phyloP scores from a whole-genome alignment of 2,113 vertebrate species.

The Lampris megalopsis region DNA sequence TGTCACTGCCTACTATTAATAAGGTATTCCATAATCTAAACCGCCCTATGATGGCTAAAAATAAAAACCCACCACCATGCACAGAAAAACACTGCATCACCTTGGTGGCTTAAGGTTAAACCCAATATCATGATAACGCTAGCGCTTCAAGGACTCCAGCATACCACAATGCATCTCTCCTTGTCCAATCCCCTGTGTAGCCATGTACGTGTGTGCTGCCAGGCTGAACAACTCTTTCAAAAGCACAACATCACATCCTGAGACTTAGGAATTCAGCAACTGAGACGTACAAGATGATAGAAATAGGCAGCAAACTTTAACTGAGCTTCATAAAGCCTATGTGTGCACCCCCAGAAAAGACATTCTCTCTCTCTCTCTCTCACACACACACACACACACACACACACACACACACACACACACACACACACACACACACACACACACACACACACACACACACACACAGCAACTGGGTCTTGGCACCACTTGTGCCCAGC shows the following conservation, averaged over 20 bases:
- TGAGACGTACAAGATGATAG: conserved; percentile 6
- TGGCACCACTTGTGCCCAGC: conserved; percentile 20
- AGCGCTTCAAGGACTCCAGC: conserved; percentile 36
- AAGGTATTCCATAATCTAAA: conserved; percentile 76
- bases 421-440: not conserved
- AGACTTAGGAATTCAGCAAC: conserved; percentile 17
- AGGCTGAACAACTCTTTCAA: not conserved
- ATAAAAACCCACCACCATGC: conserved; percentile 66
- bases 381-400: conserved; percentile 7
- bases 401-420: conserved; percentile 3
- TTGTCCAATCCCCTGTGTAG: conserved; percentile 27
- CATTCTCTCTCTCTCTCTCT: too few species aligned
- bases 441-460: conserved; percentile 12
- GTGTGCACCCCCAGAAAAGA: not conserved
- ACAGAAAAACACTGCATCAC: conserved; percentile 67
- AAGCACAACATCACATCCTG: conserved; percentile 36
- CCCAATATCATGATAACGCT: conserved; percentile 53
- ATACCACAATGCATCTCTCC: conserved; percentile 28
- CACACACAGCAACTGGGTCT: conserved; percentile 14
- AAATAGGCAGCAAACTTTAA: not conserved
- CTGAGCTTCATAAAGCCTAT: not conserved
- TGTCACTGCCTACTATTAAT: conserved; percentile 82
- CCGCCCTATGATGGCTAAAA: conserved; percentile 66
- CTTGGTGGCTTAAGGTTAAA: conserved; percentile 61
- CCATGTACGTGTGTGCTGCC: not conserved